phyloP scores from a whole-genome alignment of 1,140 invertebrate genomes.

The Heliconius melpomene region DNA sequence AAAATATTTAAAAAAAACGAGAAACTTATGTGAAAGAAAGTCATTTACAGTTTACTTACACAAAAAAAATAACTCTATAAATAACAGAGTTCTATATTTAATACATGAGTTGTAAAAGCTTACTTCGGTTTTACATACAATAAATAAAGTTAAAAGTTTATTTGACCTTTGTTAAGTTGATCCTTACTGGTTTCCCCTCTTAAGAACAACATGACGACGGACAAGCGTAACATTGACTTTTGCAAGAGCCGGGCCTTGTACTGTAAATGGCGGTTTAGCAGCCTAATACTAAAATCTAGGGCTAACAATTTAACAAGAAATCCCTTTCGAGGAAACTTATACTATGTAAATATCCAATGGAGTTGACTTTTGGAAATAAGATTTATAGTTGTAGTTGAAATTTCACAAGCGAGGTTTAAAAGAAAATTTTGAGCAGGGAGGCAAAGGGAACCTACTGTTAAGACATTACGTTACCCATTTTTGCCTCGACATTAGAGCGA shows the following conservation, averaged over 20 bases:
- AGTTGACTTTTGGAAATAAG: background rate
- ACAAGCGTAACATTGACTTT: conserved; percentile 50
- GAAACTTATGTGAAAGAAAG: no score
- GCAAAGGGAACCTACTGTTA: no score
- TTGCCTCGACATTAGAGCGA: no score
- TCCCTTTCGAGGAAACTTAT: background rate
- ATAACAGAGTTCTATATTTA: no score
- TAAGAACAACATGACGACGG: conserved; percentile 29
- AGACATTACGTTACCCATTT: no score
- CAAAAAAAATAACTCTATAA: no score
- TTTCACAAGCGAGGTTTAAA: background rate
- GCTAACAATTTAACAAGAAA: background rate
- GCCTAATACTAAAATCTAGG: conserved; percentile 4
- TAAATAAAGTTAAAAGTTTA: conserved; percentile 5
- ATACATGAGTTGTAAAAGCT: background rate
- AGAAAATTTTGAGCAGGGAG: background rate
- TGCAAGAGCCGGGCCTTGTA: conserved; percentile 29
- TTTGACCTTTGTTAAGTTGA: conserved; percentile 31
- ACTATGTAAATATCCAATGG: background rate
- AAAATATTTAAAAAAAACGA: no score
- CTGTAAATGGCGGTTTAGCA: background rate
- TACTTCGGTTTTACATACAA: background rate
- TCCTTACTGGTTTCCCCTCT: conserved; percentile 35
- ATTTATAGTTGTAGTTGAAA: background rate
- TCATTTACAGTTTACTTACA: no score